A percentile compares a stretch with the other conserved stretches of the same genome.
These are phyloP conservation scores for Prosopocoilus inquinatus DNA, from an alignment of 2,888 invertebrate genomes.

Conservation along the genomic window DNA sequence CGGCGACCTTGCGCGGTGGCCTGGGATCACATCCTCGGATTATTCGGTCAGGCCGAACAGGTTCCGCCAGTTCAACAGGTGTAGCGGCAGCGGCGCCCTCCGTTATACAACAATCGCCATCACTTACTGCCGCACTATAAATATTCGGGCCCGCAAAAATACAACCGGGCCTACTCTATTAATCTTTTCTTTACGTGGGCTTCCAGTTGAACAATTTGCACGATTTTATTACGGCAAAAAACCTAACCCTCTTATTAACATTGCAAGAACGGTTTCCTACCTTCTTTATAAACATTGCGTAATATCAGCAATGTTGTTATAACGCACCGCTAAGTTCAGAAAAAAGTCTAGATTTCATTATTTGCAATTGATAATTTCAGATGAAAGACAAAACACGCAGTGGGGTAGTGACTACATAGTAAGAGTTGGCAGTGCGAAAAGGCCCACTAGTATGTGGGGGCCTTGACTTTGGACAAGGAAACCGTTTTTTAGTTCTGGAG, in stretches of 20 bases:
- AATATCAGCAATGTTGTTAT: too few relatives aligned
- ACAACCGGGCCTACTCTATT: conserved; percentile 25
- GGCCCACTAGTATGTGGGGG: too few relatives aligned
- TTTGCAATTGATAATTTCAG: too few relatives aligned
- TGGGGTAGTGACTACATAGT: too few relatives aligned
- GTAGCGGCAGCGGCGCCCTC: conserved; percentile 36
- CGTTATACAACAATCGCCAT: conserved; percentile 37
- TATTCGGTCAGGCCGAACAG: conserved; percentile 38
- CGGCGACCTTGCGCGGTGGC: conserved; percentile 31
- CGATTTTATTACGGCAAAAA: conserved; percentile 15
- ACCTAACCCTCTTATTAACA: not conserved
- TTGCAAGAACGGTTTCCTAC: too few relatives aligned
- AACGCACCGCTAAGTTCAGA: too few relatives aligned
- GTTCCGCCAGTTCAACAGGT: conserved; percentile 44
- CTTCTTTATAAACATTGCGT: too few relatives aligned
- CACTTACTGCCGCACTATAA: conserved; percentile 26
- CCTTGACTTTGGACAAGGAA: too few relatives aligned
- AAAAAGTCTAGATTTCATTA: too few relatives aligned
- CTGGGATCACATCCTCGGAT: conserved; percentile 30
- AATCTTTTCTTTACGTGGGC: conserved; percentile 21
- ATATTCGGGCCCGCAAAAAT: conserved; percentile 26
- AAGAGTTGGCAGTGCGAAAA: too few relatives aligned
- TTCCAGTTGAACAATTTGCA: conserved; percentile 17
- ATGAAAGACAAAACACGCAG: too few relatives aligned
- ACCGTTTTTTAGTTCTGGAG: too few relatives aligned